Conservation (phyloP, 2,113 vertebrate genomes). For the Triplophysa rosa region DNA sequence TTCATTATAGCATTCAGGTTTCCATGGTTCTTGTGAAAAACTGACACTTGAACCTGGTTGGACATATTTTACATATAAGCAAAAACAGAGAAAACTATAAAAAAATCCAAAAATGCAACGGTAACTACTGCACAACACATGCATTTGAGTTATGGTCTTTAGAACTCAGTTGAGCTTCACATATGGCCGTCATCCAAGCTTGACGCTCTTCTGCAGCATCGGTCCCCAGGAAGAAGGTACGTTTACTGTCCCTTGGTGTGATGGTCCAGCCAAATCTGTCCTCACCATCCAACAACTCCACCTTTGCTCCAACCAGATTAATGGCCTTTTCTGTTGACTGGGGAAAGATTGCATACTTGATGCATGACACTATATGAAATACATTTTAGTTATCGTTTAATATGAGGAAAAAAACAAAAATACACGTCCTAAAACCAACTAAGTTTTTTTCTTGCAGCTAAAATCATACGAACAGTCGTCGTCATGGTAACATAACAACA, state of each 20-base stretch:
- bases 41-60: background rate
- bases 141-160: slow-evolving; percentile 40
- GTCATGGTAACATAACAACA: slow-evolving; percentile 19
- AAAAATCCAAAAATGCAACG: background rate
- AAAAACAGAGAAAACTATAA: background rate
- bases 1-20: too few species aligned
- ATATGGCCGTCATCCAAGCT: slow-evolving; percentile 56
- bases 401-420: too few species aligned
- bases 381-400: too few species aligned
- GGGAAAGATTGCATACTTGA: background rate
- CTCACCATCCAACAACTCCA: slow-evolving; percentile 37
- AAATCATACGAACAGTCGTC: background rate
- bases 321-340: slow-evolving; percentile 51
- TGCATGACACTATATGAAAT: too few species aligned
- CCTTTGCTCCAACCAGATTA: slow-evolving; percentile 49
- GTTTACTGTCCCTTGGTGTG: slow-evolving; percentile 43
- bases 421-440: too few species aligned
- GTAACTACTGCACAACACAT: slow-evolving; percentile 54
- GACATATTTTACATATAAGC: background rate
- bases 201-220: slow-evolving; percentile 43
- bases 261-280: slow-evolving; percentile 49
- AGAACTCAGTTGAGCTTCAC: slow-evolving; percentile 52
- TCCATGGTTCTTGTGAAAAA: too few species aligned
- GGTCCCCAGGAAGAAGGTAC: slow-evolving; percentile 47
- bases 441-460: too few species aligned